Conservation (phyloP, 1,140 invertebrate genomes). For the Dinothrombium tinctorium region DNA sequence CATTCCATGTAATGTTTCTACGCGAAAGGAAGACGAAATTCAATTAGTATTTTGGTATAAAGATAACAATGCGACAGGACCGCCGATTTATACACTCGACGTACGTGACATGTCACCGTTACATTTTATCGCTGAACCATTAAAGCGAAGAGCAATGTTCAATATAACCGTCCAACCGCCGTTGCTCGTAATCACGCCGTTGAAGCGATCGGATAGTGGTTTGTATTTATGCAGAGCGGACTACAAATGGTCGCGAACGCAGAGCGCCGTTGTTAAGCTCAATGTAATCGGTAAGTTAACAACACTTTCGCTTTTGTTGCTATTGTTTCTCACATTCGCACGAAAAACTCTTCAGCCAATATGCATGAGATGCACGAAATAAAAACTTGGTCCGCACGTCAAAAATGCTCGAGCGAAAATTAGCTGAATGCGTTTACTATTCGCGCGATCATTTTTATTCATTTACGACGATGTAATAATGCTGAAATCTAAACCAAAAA, state of each 20-base stretch:
- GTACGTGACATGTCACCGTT: neutral
- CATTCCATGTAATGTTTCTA: constrained; percentile 2
- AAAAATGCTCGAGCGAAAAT: too few species aligned
- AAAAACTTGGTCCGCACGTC: too few species aligned
- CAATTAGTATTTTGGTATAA: constrained; percentile 2
- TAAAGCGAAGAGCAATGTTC: neutral
- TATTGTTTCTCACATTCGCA: too few species aligned
- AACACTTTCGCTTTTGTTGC: too few species aligned
- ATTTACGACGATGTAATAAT: too few species aligned
- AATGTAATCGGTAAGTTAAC: constrained; percentile 5
- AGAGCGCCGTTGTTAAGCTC: neutral
- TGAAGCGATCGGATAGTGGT: neutral
- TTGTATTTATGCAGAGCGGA: neutral
- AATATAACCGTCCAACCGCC: neutral
- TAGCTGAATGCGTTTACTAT: too few species aligned
- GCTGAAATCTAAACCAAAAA: too few species aligned
- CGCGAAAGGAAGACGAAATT: neutral
- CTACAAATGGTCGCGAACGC: constrained; percentile 7
- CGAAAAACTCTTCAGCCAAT: too few species aligned
- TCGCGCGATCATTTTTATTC: too few species aligned
- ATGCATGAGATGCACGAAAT: too few species aligned
- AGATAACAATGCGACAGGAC: neutral
- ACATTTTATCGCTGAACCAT: neutral
- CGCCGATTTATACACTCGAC: constrained; percentile 2
- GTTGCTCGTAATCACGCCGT: neutral